Base-by-base conservation (phyloP, 2,797 vertebrate species). In the Hypotaenidia okinawae region DNA sequence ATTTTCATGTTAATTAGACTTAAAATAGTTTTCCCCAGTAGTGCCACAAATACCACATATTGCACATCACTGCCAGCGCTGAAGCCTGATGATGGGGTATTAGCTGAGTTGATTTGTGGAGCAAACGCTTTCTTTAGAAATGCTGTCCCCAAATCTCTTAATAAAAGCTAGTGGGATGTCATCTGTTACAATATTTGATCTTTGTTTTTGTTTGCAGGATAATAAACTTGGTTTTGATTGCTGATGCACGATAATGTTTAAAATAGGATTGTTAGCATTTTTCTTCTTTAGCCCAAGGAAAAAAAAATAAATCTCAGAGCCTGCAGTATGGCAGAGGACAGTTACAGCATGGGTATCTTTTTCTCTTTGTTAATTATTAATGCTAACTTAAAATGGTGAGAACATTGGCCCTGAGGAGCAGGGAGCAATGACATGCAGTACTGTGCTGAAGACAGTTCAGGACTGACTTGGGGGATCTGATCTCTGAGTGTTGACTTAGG, bases 1-100 rank as follows among this genome's bases (percentile, higher is more conserved):
- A 97, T 96, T 91, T 96, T 95, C 90, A 85, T 94, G 96, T 96
- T 98, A 97, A 98, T 97, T 97, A 97, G 95, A 94, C 97, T 97
- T 97, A 97, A 97, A 98, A 97, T 97, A 97, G 95, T 97, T 95
- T 91, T 33, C 92, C 97, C 94, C 96, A 67, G 49, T 66, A 96
- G 97, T 95, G 76, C 84, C 92, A 91, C 96, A 95, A 89, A 93
- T 89, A 81, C 84, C 37, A n/a, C 24, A 4, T 13, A 10, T 25
- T 59, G 39, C 17, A 43, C 32, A 67, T 93, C 87, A n/a, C 61
- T 74, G 79, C 51, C 52, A 62, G 0, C 0, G 0, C 16, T 25
- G 57, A 66, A 6, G 32, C 76, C 33, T 11, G 32, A 12, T n/a
- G 84, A 2, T 32, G 37, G 59, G 49, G 33, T n/a, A 15, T 74